These are phyloP conservation scores for Diploscapter pachys DNA, from an alignment of 1,140 invertebrate species.

Conservation along the genomic window DNA sequence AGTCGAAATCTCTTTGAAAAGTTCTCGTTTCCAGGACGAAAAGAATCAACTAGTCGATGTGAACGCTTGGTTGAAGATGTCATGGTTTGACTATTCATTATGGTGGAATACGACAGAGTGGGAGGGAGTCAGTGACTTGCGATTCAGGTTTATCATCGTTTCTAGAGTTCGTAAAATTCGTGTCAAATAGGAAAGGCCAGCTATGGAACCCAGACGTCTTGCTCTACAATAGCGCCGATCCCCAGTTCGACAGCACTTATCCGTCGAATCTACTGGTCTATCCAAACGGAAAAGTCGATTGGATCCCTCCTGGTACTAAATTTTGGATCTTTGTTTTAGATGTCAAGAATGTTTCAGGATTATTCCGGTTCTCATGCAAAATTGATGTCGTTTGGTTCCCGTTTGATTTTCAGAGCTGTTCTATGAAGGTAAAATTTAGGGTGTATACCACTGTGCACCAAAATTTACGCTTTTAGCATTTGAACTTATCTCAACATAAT, in stretches of 20 bases:
- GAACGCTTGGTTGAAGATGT: slow-evolving; percentile 59
- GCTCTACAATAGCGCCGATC: slow-evolving; percentile 99
- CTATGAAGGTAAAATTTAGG: slow-evolving; percentile 71
- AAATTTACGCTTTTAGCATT: slow-evolving; percentile 12
- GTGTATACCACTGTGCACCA: neutral
- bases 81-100: slow-evolving; percentile 96
- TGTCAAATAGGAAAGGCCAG: slow-evolving; percentile 69
- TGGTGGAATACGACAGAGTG: slow-evolving; percentile 92
- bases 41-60: slow-evolving; percentile 42
- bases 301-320: slow-evolving; percentile 75
- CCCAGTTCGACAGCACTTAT: slow-evolving; percentile 93
- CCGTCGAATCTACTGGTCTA: slow-evolving; percentile 93
- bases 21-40: slow-evolving; percentile 34
- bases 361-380: slow-evolving; percentile 98
- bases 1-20: slow-evolving; percentile 3
- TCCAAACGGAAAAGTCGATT: slow-evolving; percentile 86
- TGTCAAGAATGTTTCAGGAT: slow-evolving; percentile 84
- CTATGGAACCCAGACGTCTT: slow-evolving; percentile 98
- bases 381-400: slow-evolving; percentile 99
- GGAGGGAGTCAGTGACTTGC: slow-evolving; percentile 84
- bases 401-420: slow-evolving; percentile 95
- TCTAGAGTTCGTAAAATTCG: neutral
- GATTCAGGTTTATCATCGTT: slow-evolving; percentile 70
- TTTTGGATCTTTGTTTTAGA: neutral
- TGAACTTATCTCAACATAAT: neutral